phyloP scores from a whole-genome alignment of 1,140 invertebrate species.

The Sarcophaga bullata region DNA sequence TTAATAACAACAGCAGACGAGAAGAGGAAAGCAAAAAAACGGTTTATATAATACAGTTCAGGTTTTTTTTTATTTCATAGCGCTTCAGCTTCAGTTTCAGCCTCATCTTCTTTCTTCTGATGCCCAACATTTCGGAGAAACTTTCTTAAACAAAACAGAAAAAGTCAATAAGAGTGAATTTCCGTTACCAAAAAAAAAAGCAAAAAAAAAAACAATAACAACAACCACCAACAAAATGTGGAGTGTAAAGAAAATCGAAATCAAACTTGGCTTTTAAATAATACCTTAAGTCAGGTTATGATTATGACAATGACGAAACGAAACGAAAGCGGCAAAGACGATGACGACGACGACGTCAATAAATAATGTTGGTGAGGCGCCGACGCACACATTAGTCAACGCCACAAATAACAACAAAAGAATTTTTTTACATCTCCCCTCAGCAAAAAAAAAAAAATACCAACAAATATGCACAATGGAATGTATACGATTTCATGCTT shows the following conservation, averaged over 20 bases:
- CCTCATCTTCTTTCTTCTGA: background rate
- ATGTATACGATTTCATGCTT: no score
- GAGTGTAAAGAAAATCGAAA: constrained; percentile 17
- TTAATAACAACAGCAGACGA: constrained; percentile 22
- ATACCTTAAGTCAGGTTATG: constrained; percentile 36
- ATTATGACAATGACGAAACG: background rate
- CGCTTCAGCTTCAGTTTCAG: background rate
- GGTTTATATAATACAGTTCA: background rate
- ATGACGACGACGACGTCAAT: no score
- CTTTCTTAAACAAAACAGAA: constrained; percentile 23
- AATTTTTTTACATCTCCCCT: no score
- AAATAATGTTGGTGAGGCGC: no score
- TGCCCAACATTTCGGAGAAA: constrained; percentile 35
- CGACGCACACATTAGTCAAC: no score
- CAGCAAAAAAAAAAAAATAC: no score
- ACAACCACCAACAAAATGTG: background rate
- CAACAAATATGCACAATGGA: no score
- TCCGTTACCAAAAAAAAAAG: constrained; percentile 35
- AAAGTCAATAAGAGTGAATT: constrained; percentile 39
- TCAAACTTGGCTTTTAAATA: constrained; percentile 31
- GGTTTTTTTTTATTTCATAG: background rate
- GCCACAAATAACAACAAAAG: no score
- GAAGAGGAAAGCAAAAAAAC: background rate
- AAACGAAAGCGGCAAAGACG: no score
- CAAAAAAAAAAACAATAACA: no score